Evolutionary conservation across 2,113 vertebrate species (phyloP), one percentile per base, ranked within the genome.

Genomic region (Morone chrysops): DNA sequence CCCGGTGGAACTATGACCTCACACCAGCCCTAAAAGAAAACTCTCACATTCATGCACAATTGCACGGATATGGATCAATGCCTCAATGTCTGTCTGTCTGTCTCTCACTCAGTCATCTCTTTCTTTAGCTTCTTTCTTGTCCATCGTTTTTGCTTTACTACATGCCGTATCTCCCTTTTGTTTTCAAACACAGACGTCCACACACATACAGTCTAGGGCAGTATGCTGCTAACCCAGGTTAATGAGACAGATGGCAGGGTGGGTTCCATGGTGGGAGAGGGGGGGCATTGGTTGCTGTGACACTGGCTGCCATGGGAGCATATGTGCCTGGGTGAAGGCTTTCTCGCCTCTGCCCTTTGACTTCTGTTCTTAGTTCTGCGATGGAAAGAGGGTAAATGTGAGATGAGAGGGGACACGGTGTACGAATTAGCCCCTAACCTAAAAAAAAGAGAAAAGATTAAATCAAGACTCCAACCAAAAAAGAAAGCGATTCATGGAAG

Each of bases 221-320:
- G n/a, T 18, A 25, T 45, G 67, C 70, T 76, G 79, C 82, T 80
- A 85, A 76, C 71, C 38, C 68, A 75, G 85, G 86, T 82, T 84
- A 90, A 81, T 74, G 68, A 83, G 70, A 83, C 94, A 94, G 91
- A 94, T 93, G 94, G 90, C 80, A 48, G 81, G 71, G 66, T 75
- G 75, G 74, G 72, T 80, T 89, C 67, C 67, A 41, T 57, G 45
- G 43, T 48, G 82, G 48, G 75, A 74, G 70, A 25, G 56, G 60
- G 45, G 70, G 60, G 56, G 38, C 45, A 62, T 51, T 4, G 11
- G 36, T 74, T 73, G 67, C 77, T 66, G 63, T 65, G 82, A 75
- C 53, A 53, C 22, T 53, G 48, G 51, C 73, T 79, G 82, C 68
- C 60, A 51, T 18, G 18, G 61, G 78, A 83, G 75, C 85, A 84